Percentiles rank a stretch among this genome's conserved stretches.
Evolutionary conservation across 2,797 vertebrate genomes (phyloP).

Genomic region (Cossypha polioptera): DNA sequence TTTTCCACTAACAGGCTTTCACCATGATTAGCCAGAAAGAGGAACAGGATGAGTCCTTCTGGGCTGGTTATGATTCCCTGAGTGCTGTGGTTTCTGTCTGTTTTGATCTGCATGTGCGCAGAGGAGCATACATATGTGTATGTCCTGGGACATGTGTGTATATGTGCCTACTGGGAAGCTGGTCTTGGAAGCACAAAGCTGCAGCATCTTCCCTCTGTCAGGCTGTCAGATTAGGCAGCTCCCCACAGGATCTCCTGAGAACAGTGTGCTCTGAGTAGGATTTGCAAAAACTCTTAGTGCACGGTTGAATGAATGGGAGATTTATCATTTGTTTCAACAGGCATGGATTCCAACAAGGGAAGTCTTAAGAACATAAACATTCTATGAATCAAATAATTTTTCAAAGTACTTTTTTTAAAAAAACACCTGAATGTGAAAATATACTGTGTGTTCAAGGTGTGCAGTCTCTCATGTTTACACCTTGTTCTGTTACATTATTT

Average conservation of each 20-base stretch:
- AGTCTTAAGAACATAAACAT: not conserved
- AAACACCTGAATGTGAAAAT: not conserved
- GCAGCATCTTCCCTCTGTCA: not conserved
- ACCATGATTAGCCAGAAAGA: not conserved
- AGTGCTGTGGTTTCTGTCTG: not conserved
- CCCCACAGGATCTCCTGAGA: not conserved
- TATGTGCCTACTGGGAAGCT: not conserved
- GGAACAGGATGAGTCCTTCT: not conserved
- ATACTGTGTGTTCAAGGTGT: not conserved
- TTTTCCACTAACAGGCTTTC: not conserved
- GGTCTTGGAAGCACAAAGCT: not conserved
- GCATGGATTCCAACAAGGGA: not conserved
- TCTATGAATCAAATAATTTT: not conserved
- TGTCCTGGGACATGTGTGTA: not conserved
- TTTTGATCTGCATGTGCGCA: not conserved
- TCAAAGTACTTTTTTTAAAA: not conserved
- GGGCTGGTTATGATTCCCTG: not conserved
- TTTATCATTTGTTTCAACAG: not conserved
- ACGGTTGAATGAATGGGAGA: not conserved
- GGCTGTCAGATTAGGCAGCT: not conserved
- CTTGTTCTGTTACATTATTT: not conserved
- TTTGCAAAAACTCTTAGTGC: not conserved
- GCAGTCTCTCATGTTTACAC: not conserved
- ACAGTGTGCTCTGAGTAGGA: not conserved
- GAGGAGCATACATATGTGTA: accelerated